Percentiles rank a stretch among this genome's conserved stretches.
phyloP scores from a whole-genome alignment of 2,113 vertebrate species.

The Petromus typicus region DNA sequence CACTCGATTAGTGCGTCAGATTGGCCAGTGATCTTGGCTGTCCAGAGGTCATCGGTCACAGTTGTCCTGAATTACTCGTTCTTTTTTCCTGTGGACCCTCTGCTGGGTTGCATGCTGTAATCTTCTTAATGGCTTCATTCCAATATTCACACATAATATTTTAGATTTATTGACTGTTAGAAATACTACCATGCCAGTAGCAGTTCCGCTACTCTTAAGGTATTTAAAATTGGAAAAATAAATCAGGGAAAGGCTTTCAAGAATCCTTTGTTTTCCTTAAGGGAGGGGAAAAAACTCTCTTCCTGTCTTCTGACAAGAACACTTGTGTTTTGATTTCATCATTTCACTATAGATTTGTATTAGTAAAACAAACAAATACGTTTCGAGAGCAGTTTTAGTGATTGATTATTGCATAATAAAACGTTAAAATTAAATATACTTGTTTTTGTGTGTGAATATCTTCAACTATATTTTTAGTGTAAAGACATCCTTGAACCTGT shows the following conservation, averaged over 20 bases:
- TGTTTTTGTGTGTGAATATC: background rate
- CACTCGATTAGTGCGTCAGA: slow-evolving; percentile 90
- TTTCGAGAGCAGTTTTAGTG: slow-evolving; percentile 71
- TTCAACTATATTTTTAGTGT: slow-evolving; percentile 22
- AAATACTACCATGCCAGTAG: slow-evolving; percentile 95
- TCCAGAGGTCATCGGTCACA: slow-evolving; percentile 96
- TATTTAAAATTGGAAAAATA: slow-evolving; percentile 93
- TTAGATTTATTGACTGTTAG: slow-evolving; percentile 98
- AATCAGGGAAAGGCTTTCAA: slow-evolving; percentile 88
- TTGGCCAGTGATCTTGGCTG: slow-evolving; percentile 93
- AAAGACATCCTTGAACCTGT: background rate
- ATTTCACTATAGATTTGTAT: slow-evolving; percentile 85
- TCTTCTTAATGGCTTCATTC: slow-evolving; percentile 95
- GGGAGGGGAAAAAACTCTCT: slow-evolving; percentile 70
- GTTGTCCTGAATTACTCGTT: slow-evolving; percentile 96
- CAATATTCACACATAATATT: slow-evolving; percentile 99
- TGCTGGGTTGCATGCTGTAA: slow-evolving; percentile 91
- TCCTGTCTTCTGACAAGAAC: slow-evolving; percentile 86
- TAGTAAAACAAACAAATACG: slow-evolving; percentile 74
- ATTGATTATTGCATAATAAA: slow-evolving; percentile 58
- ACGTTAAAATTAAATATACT: slow-evolving; percentile 40
- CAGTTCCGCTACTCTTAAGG: slow-evolving; percentile 91
- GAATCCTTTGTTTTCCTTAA: slow-evolving; percentile 87
- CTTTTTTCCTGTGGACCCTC: slow-evolving; percentile 92
- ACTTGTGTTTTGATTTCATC: slow-evolving; percentile 85